Evolutionary conservation across 2,113 vertebrate species (phyloP), one percentile per base, ranked within the genome.

Genomic region (Stigmatopora nigra): DNA sequence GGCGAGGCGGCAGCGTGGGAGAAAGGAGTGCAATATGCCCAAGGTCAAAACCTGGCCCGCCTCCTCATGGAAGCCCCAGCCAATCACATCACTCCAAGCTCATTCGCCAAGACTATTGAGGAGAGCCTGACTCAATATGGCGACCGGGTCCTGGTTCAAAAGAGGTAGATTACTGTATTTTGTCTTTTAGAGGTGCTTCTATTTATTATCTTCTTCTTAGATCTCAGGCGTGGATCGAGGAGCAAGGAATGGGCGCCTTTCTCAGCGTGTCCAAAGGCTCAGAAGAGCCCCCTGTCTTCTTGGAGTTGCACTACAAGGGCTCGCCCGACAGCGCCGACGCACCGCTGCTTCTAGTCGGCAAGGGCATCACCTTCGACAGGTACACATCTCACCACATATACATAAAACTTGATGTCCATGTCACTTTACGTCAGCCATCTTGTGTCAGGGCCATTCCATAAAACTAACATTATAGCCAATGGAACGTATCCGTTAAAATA

Each of bases 341-440:
- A 0, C 95, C 95, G 0, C 64, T 98, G 65, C 90, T 97, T 25
- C 90, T 98, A 11, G 95, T 99, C 19, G 96, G 97, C 56, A 99
- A 99, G 87, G 97, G 97, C 71, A 88, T 99, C 71, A 99, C 97
- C 0, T 99, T 99, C 77, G 97, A 98, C 86, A 99, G 94, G 97
- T 98, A 85, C 25, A 63, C 31, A 31, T 31, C 25, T 31, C 25
- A 31, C 25, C 25, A 3, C 25, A 31, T n/a, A n/a, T n/a, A n/a
- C n/a, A n/a, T n/a, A n/a, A n/a, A n/a, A n/a, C n/a, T n/a, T n/a
- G n/a, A n/a, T n/a, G n/a, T n/a, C n/a, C n/a, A n/a, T n/a, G n/a
- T n/a, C n/a, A n/a, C n/a, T n/a, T n/a, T n/a, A n/a, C n/a, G n/a
- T n/a, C n/a, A n/a, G n/a, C n/a, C n/a, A n/a, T n/a, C n/a, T n/a